phyloP scores from a whole-genome alignment of 2,797 vertebrate genomes.

The Carcharodon carcharias region DNA sequence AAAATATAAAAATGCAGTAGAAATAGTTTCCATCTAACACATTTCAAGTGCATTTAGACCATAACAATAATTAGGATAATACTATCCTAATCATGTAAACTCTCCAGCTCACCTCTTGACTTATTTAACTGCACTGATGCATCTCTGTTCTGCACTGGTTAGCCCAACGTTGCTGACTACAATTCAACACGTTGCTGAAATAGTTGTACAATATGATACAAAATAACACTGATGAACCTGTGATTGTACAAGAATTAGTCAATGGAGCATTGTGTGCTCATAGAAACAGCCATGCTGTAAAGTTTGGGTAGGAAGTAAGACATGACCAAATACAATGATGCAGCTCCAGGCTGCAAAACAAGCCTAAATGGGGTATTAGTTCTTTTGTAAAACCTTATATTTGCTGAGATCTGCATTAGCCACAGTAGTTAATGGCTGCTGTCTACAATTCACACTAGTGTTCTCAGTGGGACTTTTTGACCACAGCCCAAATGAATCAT shows the following conservation, averaged over 20 bases:
- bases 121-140: background rate
- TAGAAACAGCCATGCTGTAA: background rate
- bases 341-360: background rate
- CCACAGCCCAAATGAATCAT: background rate
- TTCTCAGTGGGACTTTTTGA: background rate
- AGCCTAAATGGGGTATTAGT: background rate
- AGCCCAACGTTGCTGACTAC: background rate
- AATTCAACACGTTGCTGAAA: background rate
- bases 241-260: background rate
- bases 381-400: background rate
- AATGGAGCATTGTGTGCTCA: background rate
- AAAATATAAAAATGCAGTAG: background rate
- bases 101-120: background rate
- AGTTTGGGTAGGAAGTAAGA: background rate
- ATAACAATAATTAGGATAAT: background rate
- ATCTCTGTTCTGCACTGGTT: background rate
- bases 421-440: background rate
- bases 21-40: background rate
- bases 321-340: background rate
- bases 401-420: background rate
- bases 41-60: background rate
- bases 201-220: background rate
- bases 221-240: background rate
- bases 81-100: background rate
- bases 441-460: background rate